Evolutionary conservation across 2,113 vertebrate species (phyloP), one percentile per base, ranked within the genome.

Genomic region (Mesoclemmys tuberculata): DNA sequence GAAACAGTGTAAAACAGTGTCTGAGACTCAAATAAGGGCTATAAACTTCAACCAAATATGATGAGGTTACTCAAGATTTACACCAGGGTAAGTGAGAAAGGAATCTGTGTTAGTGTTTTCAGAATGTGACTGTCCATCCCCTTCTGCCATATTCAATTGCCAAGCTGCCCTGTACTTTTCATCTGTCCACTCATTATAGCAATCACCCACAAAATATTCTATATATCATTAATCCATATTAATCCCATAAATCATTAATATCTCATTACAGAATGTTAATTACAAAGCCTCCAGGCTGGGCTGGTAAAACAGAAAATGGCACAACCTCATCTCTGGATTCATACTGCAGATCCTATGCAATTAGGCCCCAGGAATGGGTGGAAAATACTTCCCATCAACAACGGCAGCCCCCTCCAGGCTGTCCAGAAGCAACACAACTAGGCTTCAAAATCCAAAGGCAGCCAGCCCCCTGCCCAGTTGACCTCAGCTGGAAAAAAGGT

Each of bases 311-410:
- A 92, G 55, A 6, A 77, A 3, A 3, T 61, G 1, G 68, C 49
- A 31, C 49, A 35, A 51, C 4, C 38, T 86, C 4, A 81, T 68
- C 55, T 56, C 55, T 18, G 5, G 27, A 54, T 84, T 49, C 46
- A 22, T 54, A 27, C 1, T 38, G 21, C 16, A 31, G 24, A 2
- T 44, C 3, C 5, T 26, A 21, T 18, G 48, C 13, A 77, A 22
- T 75, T 8, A 61, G 27, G 81, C 6, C 26, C 68, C n/a, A n/a
- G 31, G 26, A 22, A 24, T 4, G 16, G 0, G 0, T 0, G 4
- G 79, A 58, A 58, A 58, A 58, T 27, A 22, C 27, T 58, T 10
- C 56, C 24, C 56, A 58, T 24, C 56, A 24, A 8, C 56, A 58
- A 58, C 56, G 27, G 56, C 26, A 58, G 19, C 5, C 27, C 27